Evolutionary conservation across 2,888 invertebrate species (phyloP).

Genomic region (Itoplectis maculator): DNA sequence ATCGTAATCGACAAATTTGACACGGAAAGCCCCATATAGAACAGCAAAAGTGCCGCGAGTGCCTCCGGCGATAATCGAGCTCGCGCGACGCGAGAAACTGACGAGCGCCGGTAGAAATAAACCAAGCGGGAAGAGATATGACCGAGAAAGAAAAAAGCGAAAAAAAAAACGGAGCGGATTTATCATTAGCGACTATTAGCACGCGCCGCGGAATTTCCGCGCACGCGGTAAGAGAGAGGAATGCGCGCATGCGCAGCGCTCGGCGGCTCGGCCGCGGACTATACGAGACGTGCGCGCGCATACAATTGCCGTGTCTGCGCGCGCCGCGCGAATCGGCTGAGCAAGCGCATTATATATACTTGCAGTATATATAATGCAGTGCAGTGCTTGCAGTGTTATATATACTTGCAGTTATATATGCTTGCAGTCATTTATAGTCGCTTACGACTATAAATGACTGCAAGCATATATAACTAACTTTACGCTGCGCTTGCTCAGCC

Average conservation of each 20-base stretch:
- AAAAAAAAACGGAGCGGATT: constrained; percentile 36
- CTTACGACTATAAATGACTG: constrained; percentile 1
- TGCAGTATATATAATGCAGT: too few relatives aligned
- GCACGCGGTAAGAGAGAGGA: constrained; percentile 23
- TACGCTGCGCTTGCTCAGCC: too few relatives aligned
- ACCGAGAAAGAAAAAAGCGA: too few relatives aligned
- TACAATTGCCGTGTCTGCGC: constrained; percentile 57
- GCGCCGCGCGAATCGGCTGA: too few relatives aligned
- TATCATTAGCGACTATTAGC: constrained; percentile 54
- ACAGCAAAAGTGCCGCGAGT: not conserved
- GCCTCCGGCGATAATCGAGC: not conserved
- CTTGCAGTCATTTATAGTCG: constrained; percentile 4
- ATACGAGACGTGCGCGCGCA: too few relatives aligned
- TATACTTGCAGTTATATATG: not conserved
- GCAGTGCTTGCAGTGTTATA: too few relatives aligned
- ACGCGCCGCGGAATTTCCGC: constrained; percentile 52
- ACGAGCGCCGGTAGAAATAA: constrained; percentile 17
- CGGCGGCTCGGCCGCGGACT: not conserved
- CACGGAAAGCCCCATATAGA: not conserved
- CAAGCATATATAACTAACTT: too few relatives aligned
- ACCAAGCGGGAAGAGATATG: constrained; percentile 11
- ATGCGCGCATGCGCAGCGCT: too few relatives aligned
- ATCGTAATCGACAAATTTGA: not conserved
- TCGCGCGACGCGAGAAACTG: not conserved
- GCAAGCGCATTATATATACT: constrained; percentile 24